A percentile compares a stretch with the other conserved stretches of the same genome.
Evolutionary conservation across 2,888 invertebrate genomes (phyloP).

Genomic region (Cynaeus angustus): DNA sequence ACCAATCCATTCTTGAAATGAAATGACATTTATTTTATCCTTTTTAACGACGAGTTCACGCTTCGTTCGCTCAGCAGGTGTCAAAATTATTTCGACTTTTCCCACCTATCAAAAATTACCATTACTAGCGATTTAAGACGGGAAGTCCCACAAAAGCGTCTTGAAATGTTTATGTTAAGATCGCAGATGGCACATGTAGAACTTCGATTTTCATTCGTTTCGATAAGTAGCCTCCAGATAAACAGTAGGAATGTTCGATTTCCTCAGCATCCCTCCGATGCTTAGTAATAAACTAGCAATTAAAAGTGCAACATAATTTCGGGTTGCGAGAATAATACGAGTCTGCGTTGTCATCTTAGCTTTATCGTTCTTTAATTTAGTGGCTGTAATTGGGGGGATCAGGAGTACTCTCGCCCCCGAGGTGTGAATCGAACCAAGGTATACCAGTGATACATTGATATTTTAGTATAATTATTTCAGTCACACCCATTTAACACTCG

Average conservation of each 20-base stretch:
- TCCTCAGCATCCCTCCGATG: slow-evolving; percentile 33
- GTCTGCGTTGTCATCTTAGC: slow-evolving; percentile 42
- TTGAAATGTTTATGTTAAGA: too few relatives aligned
- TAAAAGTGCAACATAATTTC: slow-evolving; percentile 47
- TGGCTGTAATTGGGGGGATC: slow-evolving; percentile 70
- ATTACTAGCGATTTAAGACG: slow-evolving; percentile 65
- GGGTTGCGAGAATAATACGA: slow-evolving; percentile 45
- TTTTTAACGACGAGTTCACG: slow-evolving; percentile 61
- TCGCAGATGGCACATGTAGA: slow-evolving; percentile 49
- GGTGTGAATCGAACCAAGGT: slow-evolving; percentile 66
- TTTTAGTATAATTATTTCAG: slow-evolving; percentile 71
- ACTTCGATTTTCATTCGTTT: slow-evolving; percentile 15
- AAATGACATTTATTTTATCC: slow-evolving; percentile 60
- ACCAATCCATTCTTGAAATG: slow-evolving; percentile 13
- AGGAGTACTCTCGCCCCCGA: slow-evolving; percentile 66
- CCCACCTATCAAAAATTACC: slow-evolving; percentile 59
- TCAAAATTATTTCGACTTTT: slow-evolving; percentile 49
- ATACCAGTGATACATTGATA: slow-evolving; percentile 68
- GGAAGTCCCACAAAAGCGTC: slow-evolving; percentile 64
- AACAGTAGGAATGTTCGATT: slow-evolving; percentile 44
- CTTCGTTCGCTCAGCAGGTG: slow-evolving; percentile 60
- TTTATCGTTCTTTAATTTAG: slow-evolving; percentile 69
- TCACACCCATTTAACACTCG: slow-evolving; percentile 70
- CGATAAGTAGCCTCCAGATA: slow-evolving; percentile 42
- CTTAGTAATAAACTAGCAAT: slow-evolving; percentile 36